Percentiles rank a stretch among this genome's conserved stretches.
Conservation (phyloP, 2,797 vertebrate species). For the Sebastes baramenuke region DNA sequence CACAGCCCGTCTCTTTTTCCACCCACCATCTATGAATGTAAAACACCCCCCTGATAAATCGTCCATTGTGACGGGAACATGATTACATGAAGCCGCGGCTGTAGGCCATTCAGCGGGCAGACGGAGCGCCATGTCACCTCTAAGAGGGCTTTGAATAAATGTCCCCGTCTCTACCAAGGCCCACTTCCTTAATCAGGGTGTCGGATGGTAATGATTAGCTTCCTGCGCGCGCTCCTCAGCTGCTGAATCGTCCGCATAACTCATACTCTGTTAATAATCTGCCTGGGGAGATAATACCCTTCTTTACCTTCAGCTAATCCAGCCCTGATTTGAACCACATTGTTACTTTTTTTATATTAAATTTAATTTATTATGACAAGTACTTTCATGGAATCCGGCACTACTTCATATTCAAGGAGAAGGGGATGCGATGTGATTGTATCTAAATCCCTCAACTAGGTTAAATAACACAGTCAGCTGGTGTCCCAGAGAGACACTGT, state of each 20-base stretch:
- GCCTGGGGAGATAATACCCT: constrained; percentile 66
- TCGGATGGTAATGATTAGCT: constrained; percentile 78
- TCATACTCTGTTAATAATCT: constrained; percentile 73
- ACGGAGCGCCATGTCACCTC: constrained; percentile 72
- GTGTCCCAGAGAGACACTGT: constrained; percentile 14
- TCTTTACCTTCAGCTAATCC: constrained; percentile 68
- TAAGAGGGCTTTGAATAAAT: constrained; percentile 78
- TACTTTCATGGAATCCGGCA: constrained; percentile 55
- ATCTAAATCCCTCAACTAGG: constrained; percentile 75
- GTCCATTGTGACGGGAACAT: constrained; percentile 72
- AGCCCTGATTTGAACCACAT: constrained; percentile 60
- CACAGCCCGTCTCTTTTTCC: constrained; percentile 7
- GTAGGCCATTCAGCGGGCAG: constrained; percentile 71
- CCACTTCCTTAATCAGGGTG: constrained; percentile 79
- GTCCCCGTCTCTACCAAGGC: constrained; percentile 72
- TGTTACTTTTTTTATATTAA: constrained; percentile 54
- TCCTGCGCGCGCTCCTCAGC: constrained; percentile 50
- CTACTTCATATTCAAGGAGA: constrained; percentile 62
- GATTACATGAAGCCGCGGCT: constrained; percentile 74
- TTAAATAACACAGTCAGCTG: constrained; percentile 46
- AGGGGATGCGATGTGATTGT: constrained; percentile 62
- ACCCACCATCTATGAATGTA: constrained; percentile 46
- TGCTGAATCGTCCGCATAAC: constrained; percentile 41
- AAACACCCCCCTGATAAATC: constrained; percentile 70
- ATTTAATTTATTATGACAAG: constrained; percentile 74